Evolutionary conservation across 1,140 invertebrate species (phyloP).

Genomic region (Polypedilum pembai): DNA sequence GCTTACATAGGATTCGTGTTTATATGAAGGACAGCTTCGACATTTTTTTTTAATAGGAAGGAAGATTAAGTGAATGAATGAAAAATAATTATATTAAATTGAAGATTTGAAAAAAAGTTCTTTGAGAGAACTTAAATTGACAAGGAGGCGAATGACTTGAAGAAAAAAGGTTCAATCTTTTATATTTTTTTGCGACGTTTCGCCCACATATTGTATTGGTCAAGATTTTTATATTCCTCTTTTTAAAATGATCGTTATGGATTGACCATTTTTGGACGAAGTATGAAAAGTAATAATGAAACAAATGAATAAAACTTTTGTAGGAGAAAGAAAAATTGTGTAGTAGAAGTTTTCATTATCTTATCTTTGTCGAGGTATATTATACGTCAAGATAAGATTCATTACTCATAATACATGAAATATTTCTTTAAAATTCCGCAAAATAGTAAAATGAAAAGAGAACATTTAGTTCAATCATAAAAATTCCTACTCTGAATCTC

Average conservation of each 20-base stretch:
- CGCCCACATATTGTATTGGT: conserved; percentile 10
- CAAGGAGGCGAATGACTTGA: neutral
- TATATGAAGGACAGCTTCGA: too few species aligned
- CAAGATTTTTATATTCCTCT: neutral
- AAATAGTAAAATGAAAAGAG: neutral
- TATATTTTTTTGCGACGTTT: conserved; percentile 11
- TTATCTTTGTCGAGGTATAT: neutral
- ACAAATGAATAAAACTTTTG: neutral
- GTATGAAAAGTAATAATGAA: neutral
- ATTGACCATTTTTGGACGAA: neutral
- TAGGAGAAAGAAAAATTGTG: neutral
- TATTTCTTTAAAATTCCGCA: neutral
- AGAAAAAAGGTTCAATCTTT: neutral
- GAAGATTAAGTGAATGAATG: too few species aligned
- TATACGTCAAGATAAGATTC: conserved; percentile 9
- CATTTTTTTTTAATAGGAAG: too few species aligned
- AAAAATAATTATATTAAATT: too few species aligned
- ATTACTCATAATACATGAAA: neutral
- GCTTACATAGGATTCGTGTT: too few species aligned
- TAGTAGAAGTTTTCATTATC: neutral
- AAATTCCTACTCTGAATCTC: too few species aligned
- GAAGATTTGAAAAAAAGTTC: too few species aligned
- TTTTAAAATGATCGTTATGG: neutral
- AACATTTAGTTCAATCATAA: neutral
- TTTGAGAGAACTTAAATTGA: too few species aligned